Base-by-base conservation (phyloP, 2,888 invertebrate genomes). In the Metalampra italica region DNA sequence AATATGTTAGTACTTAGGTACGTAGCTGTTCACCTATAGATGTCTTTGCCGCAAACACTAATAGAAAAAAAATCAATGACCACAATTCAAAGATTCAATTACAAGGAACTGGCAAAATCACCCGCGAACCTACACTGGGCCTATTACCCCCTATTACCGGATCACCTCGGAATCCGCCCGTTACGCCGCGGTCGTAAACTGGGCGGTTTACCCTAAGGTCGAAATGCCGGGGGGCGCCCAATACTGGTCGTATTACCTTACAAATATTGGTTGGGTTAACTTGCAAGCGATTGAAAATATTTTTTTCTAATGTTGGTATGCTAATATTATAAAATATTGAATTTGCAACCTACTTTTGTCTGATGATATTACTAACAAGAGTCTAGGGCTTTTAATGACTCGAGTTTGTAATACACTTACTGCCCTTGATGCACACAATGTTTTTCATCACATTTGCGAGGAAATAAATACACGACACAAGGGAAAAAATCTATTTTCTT, bases 41-140 rank as follows among this genome's bases (percentile, higher is more conserved):
- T n/a, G n/a, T n/a, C n/a, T n/a, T 1, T 39, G 14, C 8, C 13
- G 14, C 14, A 8, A 9, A 7, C 15, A 14, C 39, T 15, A 39
- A 39, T 14, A 14, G 39, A 39, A 29, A 29, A 30, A 37, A 9
- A 32, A 12, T 43, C 46, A 9, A 47, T 49, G 46, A 42, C 51
- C 47, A 54, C 52, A 60, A 65, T 72, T 69, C 71, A 69, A 69
- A 69, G 68, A 68, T 72, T 69, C 71, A 69, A 69, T 71, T 69
- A 68, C 58, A 49, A 37, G 37, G 36, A 30, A 40, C n/a, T 29
- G 39, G 14, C 37, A 52, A 46, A 58, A 62, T 54, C 51, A 59
- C 56, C 58, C 55, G 54, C 42, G 51, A 54, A 55, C 57, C 56
- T 51, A 64, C 60, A 64, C 57, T 54, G 52, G 55, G 36, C 36